These are phyloP conservation scores for Embidobia sp. DNA, from an alignment of 2,888 invertebrate genomes.

Conservation along the genomic window DNA sequence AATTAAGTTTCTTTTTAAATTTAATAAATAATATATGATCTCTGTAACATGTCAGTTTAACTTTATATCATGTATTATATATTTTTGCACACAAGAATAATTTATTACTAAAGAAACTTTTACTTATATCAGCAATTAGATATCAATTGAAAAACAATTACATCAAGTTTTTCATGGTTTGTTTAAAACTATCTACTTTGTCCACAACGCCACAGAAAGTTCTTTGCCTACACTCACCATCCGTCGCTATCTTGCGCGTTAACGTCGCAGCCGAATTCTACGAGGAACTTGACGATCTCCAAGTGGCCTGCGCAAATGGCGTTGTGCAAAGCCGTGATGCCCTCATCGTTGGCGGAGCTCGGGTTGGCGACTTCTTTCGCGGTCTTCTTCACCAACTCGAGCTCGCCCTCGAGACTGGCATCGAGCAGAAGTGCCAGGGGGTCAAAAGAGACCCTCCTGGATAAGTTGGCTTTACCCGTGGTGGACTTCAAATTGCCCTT, in stretches of 20 bases:
- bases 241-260: conserved; percentile 99
- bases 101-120: too few relatives aligned
- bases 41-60: too few relatives aligned
- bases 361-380: conserved; percentile 97
- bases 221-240: too few relatives aligned
- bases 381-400: conserved; percentile 97
- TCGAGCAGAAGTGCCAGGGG: conserved; percentile 97
- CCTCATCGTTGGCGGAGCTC: conserved; percentile 99
- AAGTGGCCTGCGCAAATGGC: conserved; percentile 99
- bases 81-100: too few relatives aligned
- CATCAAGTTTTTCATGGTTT: too few relatives aligned
- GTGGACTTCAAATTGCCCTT: conserved; percentile 89
- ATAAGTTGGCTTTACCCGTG: conserved; percentile 87
- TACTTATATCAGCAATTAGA: too few relatives aligned
- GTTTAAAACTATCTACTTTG: too few relatives aligned
- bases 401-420: conserved; percentile 98
- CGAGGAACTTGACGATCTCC: conserved; percentile 98
- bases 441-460: conserved; percentile 97
- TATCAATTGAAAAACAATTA: too few relatives aligned
- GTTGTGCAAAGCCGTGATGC: conserved; percentile 99
- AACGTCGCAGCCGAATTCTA: conserved; percentile 99
- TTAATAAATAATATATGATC: too few relatives aligned
- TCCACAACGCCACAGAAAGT: too few relatives aligned
- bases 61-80: too few relatives aligned
- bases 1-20: too few relatives aligned